Base-by-base conservation (phyloP, 2,797 vertebrate genomes). In the Varecia variegata region DNA sequence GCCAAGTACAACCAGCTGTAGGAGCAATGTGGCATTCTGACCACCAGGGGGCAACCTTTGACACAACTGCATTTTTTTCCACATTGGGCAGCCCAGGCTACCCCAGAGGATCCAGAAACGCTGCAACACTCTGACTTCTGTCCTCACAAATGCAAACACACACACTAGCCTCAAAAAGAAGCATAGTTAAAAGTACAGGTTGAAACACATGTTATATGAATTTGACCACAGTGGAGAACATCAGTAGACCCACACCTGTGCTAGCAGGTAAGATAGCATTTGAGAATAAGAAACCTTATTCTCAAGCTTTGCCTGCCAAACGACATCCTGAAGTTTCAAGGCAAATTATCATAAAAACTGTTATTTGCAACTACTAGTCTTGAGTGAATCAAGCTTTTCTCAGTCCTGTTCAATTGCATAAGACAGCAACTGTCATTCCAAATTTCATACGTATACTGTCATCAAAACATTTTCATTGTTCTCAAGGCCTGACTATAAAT, bases 341-440 rank as follows among this genome's bases (percentile, higher is more conserved):
- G 35, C 47, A 73, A 68, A 40, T 2, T 40, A 54, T 58, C 11
- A 71, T 9, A 70, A 65, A 73, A 47, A 68, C 20, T 38, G 58
- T 27, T 76, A 56, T 54, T 83, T 84, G 70, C 38, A 58, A 71
- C 70, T 62, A 70, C 82, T 38, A 65, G 70, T 85, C 65, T 47
- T 32, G 23, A 81, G 45, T 58, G 18, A 70, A 32, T 17, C 52
- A 10, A 76, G 38, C 21, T 92, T 60, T 76, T 32, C 79, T 65
- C 84, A 76, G 13, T 52, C 62, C 77, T 6, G 70, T 71, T 73
- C 76, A 88, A 74, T 2, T 14, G 80, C 67, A 0, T 56, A 80
- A 38, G 74, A 70, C 8, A 62, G 38, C 43, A 76, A 30, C 1
- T 3, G 52, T 43, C 85, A 81, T 5, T 45, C 54, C 56, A 18